A percentile compares a stretch with the other conserved stretches of the same genome.
Evolutionary conservation across 2,888 invertebrate genomes (phyloP).

Genomic region (Drosophila suboccidentalis): DNA sequence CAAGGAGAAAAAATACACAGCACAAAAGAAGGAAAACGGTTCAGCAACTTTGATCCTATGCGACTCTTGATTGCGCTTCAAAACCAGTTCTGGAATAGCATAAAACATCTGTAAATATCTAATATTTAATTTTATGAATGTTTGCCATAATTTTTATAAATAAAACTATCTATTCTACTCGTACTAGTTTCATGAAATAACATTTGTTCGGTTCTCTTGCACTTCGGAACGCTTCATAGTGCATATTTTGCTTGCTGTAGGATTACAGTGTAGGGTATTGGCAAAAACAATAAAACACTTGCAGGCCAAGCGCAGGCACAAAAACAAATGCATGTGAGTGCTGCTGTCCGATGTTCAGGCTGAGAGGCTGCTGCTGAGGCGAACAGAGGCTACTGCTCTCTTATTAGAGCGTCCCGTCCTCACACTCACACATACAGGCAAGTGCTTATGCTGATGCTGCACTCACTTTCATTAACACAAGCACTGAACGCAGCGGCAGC

Average conservation of each 20-base stretch:
- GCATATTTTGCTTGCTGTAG: constrained; percentile 32
- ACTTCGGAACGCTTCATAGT: background rate
- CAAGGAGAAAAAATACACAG: constrained; percentile 59
- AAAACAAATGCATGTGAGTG: constrained; percentile 58
- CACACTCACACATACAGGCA: constrained; percentile 54
- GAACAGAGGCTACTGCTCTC: constrained; percentile 66
- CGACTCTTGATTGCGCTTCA: constrained; percentile 45
- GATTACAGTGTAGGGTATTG: constrained; percentile 60
- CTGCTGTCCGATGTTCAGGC: constrained; percentile 44
- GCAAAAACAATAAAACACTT: constrained; percentile 58
- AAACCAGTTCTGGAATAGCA: constrained; percentile 46
- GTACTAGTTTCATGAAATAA: background rate
- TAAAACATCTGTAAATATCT: background rate
- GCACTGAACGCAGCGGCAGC: constrained; percentile 50
- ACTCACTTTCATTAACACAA: constrained; percentile 78
- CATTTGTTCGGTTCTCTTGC: background rate
- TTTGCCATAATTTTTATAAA: background rate
- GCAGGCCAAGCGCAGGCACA: constrained; percentile 49
- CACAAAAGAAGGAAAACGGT: constrained; percentile 57
- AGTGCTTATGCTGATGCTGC: constrained; percentile 74
- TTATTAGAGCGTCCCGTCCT: constrained; percentile 63
- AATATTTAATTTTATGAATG: background rate
- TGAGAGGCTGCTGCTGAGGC: constrained; percentile 46
- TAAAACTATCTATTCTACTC: background rate
- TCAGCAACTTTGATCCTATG: constrained; percentile 37